Conservation (phyloP, 2,888 invertebrate species). For the Campopleginae sp. region DNA sequence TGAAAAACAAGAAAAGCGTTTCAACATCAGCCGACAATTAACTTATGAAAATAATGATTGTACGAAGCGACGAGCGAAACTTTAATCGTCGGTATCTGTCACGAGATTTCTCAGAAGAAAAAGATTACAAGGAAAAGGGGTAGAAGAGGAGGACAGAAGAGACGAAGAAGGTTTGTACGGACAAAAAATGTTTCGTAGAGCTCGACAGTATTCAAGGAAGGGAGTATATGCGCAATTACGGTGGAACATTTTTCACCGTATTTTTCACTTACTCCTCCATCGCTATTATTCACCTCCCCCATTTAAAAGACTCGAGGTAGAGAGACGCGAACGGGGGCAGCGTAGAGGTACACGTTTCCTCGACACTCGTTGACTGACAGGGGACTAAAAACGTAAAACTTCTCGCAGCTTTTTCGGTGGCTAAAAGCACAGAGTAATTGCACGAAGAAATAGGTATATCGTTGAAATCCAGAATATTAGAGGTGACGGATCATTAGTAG, state of each 20-base stretch:
- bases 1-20: constrained; percentile 1
- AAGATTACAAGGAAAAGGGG: background rate
- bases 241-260: constrained; percentile 46
- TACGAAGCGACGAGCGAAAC: constrained; percentile 18
- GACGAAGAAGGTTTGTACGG: background rate
- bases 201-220: constrained; percentile 33
- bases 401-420: constrained; percentile 4
- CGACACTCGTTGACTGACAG: constrained; percentile 28
- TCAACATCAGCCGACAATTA: constrained; percentile 25
- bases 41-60: constrained; percentile 38
- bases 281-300: constrained; percentile 39
- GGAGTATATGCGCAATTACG: constrained; percentile 55
- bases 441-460: background rate
- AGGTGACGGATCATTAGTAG: constrained; percentile 10
- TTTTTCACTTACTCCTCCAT: constrained; percentile 22
- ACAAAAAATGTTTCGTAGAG: constrained; percentile 29
- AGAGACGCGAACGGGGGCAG: constrained; percentile 12
- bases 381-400: constrained; percentile 15
- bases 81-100: constrained; percentile 17
- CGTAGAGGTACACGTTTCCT: constrained; percentile 14
- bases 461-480: constrained; percentile 1
- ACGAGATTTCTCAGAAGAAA: constrained; percentile 3
- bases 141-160: background rate
- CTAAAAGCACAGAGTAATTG: constrained; percentile 5
- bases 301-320: constrained; percentile 26